These are phyloP conservation scores for Lepas anatifera DNA, from an alignment of 2,888 invertebrate species.

Conservation along the genomic window DNA sequence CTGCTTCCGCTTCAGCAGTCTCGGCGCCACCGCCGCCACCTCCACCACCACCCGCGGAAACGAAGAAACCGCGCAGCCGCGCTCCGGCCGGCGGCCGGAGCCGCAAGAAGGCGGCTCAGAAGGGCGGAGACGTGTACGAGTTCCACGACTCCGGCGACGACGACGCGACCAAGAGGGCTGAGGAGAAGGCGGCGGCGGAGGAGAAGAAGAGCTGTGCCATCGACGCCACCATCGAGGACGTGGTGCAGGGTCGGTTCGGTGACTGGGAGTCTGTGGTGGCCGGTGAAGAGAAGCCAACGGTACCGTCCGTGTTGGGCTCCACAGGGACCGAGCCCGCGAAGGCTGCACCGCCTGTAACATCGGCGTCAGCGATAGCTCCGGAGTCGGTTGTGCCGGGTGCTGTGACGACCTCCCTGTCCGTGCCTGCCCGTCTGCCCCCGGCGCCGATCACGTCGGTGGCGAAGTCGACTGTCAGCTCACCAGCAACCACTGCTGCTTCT, in stretches of 20 bases:
- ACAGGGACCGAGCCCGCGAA: too few species aligned
- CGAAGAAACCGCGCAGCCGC: constrained; percentile 14
- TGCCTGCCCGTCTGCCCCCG: too few species aligned
- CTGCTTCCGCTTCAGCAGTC: constrained; percentile 21
- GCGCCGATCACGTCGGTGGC: too few species aligned
- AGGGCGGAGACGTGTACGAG: constrained; percentile 67
- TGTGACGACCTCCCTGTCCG: too few species aligned
- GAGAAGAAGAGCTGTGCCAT: constrained; percentile 45
- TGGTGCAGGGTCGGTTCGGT: constrained; percentile 50
- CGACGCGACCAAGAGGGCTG: constrained; percentile 28
- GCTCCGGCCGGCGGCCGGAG: constrained; percentile 29
- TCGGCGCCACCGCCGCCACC: constrained; percentile 20
- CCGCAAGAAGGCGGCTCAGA: background rate
- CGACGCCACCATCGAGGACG: constrained; percentile 83
- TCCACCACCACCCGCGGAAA: constrained; percentile 16
- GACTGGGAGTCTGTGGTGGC: constrained; percentile 33
- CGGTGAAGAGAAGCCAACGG: constrained; percentile 28
- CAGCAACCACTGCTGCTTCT: too few species aligned
- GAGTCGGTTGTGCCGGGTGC: background rate
- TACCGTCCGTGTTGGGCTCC: too few species aligned
- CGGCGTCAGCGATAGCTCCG: background rate
- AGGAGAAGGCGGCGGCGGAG: background rate
- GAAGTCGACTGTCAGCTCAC: too few species aligned
- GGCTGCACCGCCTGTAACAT: background rate
- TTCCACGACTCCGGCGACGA: constrained; percentile 81